A percentile compares a stretch with the other conserved stretches of the same genome.
Conservation (phyloP, 2,797 vertebrate genomes). For the Tragelaphus eurycerus region DNA sequence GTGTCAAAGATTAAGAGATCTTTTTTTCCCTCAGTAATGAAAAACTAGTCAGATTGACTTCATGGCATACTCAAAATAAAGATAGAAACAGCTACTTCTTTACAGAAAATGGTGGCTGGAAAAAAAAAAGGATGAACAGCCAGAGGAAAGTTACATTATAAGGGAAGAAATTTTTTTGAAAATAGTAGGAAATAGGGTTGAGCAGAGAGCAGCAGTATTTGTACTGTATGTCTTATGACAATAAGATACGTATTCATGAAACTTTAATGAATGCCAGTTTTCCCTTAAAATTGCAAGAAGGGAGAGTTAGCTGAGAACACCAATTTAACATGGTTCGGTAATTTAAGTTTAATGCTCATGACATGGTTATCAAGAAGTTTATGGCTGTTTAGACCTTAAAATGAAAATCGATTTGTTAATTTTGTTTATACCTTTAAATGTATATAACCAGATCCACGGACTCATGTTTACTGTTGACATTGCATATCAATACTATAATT, state of each 20-base stretch:
- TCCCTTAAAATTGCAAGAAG: constrained; percentile 9
- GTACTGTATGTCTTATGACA: background rate
- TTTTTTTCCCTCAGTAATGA: background rate
- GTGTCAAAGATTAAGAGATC: background rate
- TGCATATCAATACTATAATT: constrained; percentile 20
- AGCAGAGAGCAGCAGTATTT: background rate
- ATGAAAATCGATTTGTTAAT: background rate
- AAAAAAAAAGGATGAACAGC: background rate
- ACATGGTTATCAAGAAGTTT: background rate
- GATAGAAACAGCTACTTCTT: background rate
- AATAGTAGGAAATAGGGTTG: background rate
- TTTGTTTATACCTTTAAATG: background rate
- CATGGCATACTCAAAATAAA: background rate
- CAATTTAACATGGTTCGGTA: background rate
- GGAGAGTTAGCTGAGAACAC: background rate
- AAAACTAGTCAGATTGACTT: background rate
- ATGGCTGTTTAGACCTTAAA: background rate
- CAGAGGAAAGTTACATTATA: background rate
- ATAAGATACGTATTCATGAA: constrained; percentile 22
- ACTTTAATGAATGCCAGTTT: background rate
- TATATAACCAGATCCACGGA: background rate
- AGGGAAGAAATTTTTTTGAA: constrained; percentile 21
- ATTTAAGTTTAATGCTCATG: constrained; percentile 33
- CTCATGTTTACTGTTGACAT: background rate
- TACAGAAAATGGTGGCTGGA: constrained; percentile 8